Conservation (phyloP, 2,797 vertebrate genomes). For the Babyrousa celebensis region DNA sequence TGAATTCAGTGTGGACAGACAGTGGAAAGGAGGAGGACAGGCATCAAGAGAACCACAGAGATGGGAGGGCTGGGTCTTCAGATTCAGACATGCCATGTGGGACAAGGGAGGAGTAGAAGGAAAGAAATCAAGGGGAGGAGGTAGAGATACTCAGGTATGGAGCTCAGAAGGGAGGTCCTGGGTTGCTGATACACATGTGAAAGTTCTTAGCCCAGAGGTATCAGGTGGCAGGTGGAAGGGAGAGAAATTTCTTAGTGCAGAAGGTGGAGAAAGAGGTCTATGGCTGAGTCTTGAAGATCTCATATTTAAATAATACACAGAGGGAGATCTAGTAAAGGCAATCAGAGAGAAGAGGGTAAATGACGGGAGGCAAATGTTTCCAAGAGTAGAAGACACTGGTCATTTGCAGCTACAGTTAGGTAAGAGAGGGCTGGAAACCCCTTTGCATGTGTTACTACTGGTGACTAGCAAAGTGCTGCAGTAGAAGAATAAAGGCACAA, state of each 20-base stretch:
- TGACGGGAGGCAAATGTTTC: background rate
- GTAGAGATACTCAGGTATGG: background rate
- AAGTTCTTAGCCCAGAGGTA: background rate
- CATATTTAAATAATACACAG: background rate
- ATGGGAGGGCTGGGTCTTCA: background rate
- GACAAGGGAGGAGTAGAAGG: background rate
- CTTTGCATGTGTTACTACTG: background rate
- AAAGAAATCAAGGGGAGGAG: background rate
- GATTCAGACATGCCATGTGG: background rate
- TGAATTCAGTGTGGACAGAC: conserved; percentile 11
- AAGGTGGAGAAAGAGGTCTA: background rate
- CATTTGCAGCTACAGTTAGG: background rate
- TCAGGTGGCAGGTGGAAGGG: background rate
- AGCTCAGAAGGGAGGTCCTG: background rate
- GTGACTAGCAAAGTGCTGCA: accelerated
- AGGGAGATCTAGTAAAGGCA: background rate
- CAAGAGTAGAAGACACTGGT: background rate
- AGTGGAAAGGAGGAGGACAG: background rate
- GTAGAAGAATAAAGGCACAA: background rate
- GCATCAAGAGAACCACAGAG: background rate
- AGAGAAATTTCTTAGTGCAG: background rate
- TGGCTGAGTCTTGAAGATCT: background rate
- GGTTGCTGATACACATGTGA: background rate
- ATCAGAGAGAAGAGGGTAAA: background rate
- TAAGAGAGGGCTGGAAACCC: background rate